A percentile compares a stretch with the other conserved stretches of the same genome.
phyloP scores from a whole-genome alignment of 2,888 invertebrate species.

The Agrotis ipsilon region DNA sequence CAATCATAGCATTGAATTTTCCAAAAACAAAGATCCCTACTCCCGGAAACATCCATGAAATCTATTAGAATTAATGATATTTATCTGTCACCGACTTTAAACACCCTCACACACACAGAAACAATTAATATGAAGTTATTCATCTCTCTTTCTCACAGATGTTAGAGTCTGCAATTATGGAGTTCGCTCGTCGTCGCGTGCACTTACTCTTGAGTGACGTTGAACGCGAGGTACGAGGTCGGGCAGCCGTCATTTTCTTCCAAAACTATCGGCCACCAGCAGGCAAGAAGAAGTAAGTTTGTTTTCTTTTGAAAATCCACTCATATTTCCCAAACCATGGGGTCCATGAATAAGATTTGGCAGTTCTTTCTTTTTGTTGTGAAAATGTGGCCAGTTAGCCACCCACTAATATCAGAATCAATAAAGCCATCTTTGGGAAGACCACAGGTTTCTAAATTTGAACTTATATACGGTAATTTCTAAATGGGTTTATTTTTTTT shows the following conservation, averaged over 20 bases:
- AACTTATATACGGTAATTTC: too few species aligned
- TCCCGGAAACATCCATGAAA: too few species aligned
- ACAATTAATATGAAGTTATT: not conserved
- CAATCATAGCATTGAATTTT: too few species aligned
- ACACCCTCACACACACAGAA: too few species aligned
- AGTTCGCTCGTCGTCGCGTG: conserved; percentile 83
- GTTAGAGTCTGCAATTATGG: conserved; percentile 79
- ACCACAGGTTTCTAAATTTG: too few species aligned
- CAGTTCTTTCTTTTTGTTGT: not conserved
- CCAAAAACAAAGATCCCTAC: too few species aligned
- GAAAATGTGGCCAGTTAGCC: too few species aligned
- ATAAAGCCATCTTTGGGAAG: too few species aligned
- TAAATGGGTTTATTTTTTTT: too few species aligned
- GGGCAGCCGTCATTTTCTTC: conserved; percentile 80
- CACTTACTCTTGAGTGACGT: conserved; percentile 78
- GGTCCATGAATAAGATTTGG: not conserved
- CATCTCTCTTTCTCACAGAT: conserved; percentile 68
- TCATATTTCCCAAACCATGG: not conserved
- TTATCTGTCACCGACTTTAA: too few species aligned
- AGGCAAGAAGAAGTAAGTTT: conserved; percentile 73
- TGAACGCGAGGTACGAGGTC: conserved; percentile 74
- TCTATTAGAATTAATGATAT: too few species aligned
- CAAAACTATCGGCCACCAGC: conserved; percentile 69
- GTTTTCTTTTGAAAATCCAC: not conserved
- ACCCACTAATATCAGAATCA: too few species aligned